Base-by-base conservation (phyloP, 2,113 vertebrate species). In the Crotalus helleri region DNA sequence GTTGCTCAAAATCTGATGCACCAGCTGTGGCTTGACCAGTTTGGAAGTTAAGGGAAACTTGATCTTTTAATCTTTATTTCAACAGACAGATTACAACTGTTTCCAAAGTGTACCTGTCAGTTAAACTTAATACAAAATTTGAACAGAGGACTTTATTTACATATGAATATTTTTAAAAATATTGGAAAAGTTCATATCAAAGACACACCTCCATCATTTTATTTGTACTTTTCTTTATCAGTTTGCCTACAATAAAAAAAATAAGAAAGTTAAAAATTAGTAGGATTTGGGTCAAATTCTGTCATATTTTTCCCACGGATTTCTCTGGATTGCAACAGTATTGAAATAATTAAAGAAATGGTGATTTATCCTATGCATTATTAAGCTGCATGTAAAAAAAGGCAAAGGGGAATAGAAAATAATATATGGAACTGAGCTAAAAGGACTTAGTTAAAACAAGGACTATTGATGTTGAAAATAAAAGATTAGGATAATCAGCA, bases 21-120 rank as follows among this genome's bases (percentile, higher is more conserved):
- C 89, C 99, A 99, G 98, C 99, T 99, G 99, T 98, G 98, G 95
- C 95, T 8, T 26, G 93, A 94, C 97, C 97, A 98, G 97, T 97
- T 97, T 98, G 97, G 95, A 97, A 98, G 97, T 95, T 93, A 96
- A 96, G 95, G 93, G 96, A 97, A 98, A 98, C 96, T 96, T 97
- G 98, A 99, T 98, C 97, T 96, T 97, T 97, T 98, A 97, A 98
- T 97, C 97, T 96, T 96, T 94, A 97, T 96, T 96, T 93, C 58
- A 87, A 88, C 39, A 44, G 85, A 92, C 96, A 97, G 96, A 96
- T 85, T 97, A 96, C 97, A 98, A 96, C 96, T 98, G 97, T 96
- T 96, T 95, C 92, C 92, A 57, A 92, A 95, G 81, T 39, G 59
- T 96, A 96, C 95, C 96, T 96, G 93, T 93, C 96, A 96, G 91